Percentiles rank a stretch among this genome's conserved stretches.
Conservation (phyloP, 2,113 vertebrate species). For the Alethe diademata region DNA sequence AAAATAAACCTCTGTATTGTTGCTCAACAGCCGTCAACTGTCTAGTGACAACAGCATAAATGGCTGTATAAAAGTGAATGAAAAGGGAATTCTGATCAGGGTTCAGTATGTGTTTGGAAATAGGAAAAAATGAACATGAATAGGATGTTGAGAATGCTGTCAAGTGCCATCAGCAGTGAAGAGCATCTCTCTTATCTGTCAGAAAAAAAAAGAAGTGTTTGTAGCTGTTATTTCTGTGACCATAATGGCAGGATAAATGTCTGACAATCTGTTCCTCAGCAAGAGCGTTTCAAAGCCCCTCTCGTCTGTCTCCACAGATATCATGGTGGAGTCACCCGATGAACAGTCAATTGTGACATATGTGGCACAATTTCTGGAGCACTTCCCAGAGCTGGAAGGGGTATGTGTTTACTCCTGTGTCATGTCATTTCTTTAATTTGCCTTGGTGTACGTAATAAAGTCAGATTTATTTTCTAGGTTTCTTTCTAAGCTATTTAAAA, state of each 20-base stretch:
- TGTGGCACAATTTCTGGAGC: conserved; percentile 93
- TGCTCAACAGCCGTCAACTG: neutral
- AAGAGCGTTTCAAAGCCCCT: neutral
- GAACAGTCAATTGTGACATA: conserved; percentile 95
- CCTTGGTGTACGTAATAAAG: neutral
- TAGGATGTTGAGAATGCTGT: neutral
- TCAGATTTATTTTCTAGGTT: neutral
- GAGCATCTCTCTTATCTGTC: neutral
- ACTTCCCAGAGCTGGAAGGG: conserved; percentile 89
- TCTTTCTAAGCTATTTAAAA: neutral
- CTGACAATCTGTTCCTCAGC: neutral
- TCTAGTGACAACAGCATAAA: neutral
- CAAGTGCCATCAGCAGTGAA: neutral
- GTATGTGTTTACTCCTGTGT: conserved; percentile 70
- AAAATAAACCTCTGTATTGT: neutral
- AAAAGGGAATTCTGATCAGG: neutral
- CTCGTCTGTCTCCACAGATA: conserved; percentile 76
- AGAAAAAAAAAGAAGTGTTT: neutral
- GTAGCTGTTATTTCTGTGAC: neutral
- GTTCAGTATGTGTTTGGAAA: neutral
- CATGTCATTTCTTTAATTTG: neutral
- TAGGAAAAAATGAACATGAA: neutral
- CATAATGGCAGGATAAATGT: neutral
- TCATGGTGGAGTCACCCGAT: conserved; percentile 86
- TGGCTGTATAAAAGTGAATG: neutral